Evolutionary conservation across 2,888 invertebrate genomes (phyloP).

Genomic region (Suillia variegata): DNA sequence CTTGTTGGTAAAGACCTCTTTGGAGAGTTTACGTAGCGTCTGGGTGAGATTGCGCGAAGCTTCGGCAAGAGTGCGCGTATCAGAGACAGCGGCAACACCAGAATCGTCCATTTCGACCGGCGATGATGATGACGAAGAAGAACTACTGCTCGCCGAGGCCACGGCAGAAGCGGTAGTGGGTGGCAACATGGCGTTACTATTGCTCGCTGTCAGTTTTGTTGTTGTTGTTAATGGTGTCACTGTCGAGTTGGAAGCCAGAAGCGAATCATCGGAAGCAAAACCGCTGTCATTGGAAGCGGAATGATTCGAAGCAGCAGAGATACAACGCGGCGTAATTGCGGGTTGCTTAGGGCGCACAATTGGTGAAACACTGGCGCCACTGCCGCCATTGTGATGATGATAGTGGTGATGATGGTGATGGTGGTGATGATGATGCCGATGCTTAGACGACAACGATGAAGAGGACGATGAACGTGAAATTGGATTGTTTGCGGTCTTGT

Average conservation of each 20-base stretch:
- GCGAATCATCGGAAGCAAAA: slow-evolving; percentile 21
- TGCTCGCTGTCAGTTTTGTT: slow-evolving; percentile 11
- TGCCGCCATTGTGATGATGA: slow-evolving; percentile 49
- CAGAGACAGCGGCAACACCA: slow-evolving; percentile 60
- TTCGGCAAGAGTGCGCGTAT: slow-evolving; percentile 81
- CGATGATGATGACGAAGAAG: slow-evolving; percentile 6
- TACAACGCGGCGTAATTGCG: neutral
- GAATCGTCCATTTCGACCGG: slow-evolving; percentile 52
- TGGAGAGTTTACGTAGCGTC: slow-evolving; percentile 86
- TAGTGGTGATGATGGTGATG: slow-evolving; percentile 57
- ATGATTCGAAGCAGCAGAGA: slow-evolving; percentile 6
- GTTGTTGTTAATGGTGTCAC: slow-evolving; percentile 17
- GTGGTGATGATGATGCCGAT: slow-evolving; percentile 55
- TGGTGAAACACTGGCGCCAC: slow-evolving; percentile 1
- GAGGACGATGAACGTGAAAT: slow-evolving; percentile 51
- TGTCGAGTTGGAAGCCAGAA: slow-evolving; percentile 11
- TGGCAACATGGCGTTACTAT: slow-evolving; percentile 2
- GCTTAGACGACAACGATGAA: no score
- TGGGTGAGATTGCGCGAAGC: slow-evolving; percentile 91
- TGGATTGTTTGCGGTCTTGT: slow-evolving; percentile 59
- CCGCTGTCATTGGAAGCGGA: slow-evolving; percentile 32
- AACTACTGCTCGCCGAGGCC: slow-evolving; percentile 20
- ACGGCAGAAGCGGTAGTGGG: slow-evolving; percentile 13
- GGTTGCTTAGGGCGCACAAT: neutral
- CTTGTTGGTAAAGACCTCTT: slow-evolving; percentile 81